Percentiles rank a stretch among this genome's conserved stretches.
These are phyloP conservation scores for Cranoglanis bouderius DNA, from an alignment of 2,113 vertebrate genomes.

Conservation along the genomic window DNA sequence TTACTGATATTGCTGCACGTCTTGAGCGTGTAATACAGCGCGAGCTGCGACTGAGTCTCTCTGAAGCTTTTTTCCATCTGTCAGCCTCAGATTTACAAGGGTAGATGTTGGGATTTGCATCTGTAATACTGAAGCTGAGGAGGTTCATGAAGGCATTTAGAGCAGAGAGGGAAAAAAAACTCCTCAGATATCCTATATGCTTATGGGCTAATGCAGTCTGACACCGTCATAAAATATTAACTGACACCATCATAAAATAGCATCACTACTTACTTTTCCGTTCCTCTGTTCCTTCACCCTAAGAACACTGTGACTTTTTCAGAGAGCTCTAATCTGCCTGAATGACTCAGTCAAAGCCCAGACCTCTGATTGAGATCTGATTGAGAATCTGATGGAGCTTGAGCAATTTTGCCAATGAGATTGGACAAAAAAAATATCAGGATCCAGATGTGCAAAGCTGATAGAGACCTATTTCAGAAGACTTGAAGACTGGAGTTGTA, in stretches of 20 bases:
- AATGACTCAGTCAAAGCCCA: not conserved
- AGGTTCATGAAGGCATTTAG: conserved; percentile 48
- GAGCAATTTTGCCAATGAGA: not conserved
- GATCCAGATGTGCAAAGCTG: conserved; percentile 9
- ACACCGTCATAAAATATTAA: conserved; percentile 29
- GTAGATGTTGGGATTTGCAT: conserved; percentile 50
- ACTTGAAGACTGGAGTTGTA: not conserved
- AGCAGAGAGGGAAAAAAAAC: not conserved
- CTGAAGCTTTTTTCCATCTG: conserved; percentile 50
- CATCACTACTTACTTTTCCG: not conserved
- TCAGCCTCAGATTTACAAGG: conserved; percentile 63
- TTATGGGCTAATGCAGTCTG: conserved; percentile 20
- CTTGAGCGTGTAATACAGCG: conserved; percentile 58
- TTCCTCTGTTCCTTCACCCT: not conserved
- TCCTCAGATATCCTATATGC: not conserved
- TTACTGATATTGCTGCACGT: conserved; percentile 61
- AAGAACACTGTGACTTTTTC: not conserved
- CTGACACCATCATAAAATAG: conserved; percentile 15
- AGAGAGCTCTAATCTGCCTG: not conserved
- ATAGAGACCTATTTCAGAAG: not conserved
- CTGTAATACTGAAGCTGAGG: conserved; percentile 51
- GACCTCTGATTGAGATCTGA: not conserved
- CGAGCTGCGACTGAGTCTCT: conserved; percentile 53
- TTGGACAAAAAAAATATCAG: not conserved
- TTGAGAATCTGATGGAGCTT: not conserved